Evolutionary conservation across 2,888 invertebrate species (phyloP), one percentile per base, ranked within the genome.

Genomic region (Troides helena): DNA sequence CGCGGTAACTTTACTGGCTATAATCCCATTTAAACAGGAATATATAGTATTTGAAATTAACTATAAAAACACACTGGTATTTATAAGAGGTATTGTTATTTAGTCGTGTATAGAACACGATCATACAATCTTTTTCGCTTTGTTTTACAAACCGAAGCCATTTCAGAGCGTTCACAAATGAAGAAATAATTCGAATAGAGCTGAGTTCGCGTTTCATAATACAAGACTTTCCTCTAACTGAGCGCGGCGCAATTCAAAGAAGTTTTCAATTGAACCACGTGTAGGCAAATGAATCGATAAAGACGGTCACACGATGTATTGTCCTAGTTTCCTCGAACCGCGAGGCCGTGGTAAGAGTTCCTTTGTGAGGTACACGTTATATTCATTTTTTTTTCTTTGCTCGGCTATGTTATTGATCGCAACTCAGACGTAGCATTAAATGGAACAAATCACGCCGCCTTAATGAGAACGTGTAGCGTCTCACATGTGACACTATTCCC

Each of bases 231-330:
- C 67, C 64, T 70, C 53, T 67, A 67, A 70, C 63, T 53, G 64
- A 63, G 63, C 63, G 67, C 66, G 70, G 70, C 17, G 59, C 60
- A 50, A 67, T 70, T 70, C 70, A 70, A 70, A 70, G 69, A 70
- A 70, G 36, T 67, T 70, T 64, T 67, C 70, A 70, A 67, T 70
- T 63, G 70, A 67, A 60, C 70, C 66, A 70, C 67, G 59, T 72
- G 64, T 69, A 64, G 68, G 67, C 70, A 65, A 72, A 73, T 68
- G 74, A 72, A 74, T 71, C 73, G 72, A 72, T 72, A 72, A 75
- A 79, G 79, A 79, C 81, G 74, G 76, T 74, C 78, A 78, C 78
- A 76, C 77, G 81, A 83, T 76, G 79, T 78, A 82, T 81, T 82
- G 83, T 78, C 76, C 74, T 76, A 73, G 70, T 72, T 80, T 83